These are phyloP conservation scores for Mastigias papua DNA, from an alignment of 30 jellyfish, hydroid and myxozoan species.

Conservation along the genomic window DNA sequence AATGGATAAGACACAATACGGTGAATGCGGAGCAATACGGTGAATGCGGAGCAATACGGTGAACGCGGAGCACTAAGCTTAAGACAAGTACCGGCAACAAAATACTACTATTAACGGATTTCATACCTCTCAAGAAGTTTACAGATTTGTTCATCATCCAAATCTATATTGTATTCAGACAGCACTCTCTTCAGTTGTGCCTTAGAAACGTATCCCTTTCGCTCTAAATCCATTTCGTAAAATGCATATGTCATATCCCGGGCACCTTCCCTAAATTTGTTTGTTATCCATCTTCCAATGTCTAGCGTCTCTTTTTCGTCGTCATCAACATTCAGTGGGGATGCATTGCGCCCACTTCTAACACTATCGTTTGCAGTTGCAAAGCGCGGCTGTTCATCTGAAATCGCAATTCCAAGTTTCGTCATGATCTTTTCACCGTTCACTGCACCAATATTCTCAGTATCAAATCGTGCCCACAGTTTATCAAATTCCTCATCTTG, in stretches of 20 bases:
- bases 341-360: conserved; percentile 8
- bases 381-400: conserved; percentile 25
- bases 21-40: too few species aligned
- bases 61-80: too few species aligned
- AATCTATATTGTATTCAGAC: conserved; percentile 67
- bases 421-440: conserved; percentile 60
- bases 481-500: conserved; percentile 76
- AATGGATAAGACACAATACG: too few species aligned
- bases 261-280: conserved; percentile 73
- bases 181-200: conserved; percentile 68
- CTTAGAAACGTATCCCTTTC: conserved; percentile 67
- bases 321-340: conserved; percentile 38
- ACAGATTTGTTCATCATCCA: conserved; percentile 56
- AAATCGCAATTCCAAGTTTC: conserved; percentile 53
- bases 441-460: conserved; percentile 75
- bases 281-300: conserved; percentile 65
- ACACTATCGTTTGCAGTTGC: conserved; percentile 6
- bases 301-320: conserved; percentile 44
- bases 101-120: too few species aligned
- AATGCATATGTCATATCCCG: conserved; percentile 83
- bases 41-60: too few species aligned
- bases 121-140: conserved; percentile 71
- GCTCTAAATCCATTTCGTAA: conserved; percentile 70
- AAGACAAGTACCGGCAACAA: too few species aligned
- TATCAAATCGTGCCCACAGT: conserved; percentile 81